Conservation (phyloP, 2,888 invertebrate genomes). For the Andrena praecox region DNA sequence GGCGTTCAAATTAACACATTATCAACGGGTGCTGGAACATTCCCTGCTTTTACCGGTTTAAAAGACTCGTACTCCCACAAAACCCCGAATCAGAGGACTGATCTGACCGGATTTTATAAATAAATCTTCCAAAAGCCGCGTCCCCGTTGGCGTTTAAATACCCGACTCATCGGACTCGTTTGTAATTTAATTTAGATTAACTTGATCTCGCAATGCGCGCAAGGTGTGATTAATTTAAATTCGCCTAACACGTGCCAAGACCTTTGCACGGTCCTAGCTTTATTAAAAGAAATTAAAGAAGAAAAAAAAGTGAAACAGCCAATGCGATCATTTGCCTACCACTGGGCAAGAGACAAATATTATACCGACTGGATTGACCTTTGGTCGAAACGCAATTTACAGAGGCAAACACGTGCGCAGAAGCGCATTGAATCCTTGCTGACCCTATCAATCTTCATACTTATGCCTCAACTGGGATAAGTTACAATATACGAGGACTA, state of each 20-base stretch:
- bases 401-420: conserved; percentile 48
- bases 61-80: neutral
- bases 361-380: conserved; percentile 42
- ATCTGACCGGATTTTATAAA: neutral
- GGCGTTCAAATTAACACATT: neutral
- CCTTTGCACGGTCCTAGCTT: conserved; percentile 9
- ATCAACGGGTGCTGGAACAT: no score
- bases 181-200: conserved; percentile 31
- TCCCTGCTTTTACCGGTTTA: no score
- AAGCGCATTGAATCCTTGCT: conserved; percentile 40
- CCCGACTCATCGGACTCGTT: neutral
- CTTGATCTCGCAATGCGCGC: conserved; percentile 17
- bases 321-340: conserved; percentile 12
- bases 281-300: conserved; percentile 25
- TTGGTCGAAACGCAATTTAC: conserved; percentile 45
- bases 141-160: neutral
- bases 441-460: conserved; percentile 54
- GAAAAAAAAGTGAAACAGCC: neutral
- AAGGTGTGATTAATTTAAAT: conserved; percentile 59
- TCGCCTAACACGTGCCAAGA: conserved; percentile 22
- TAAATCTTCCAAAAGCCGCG: neutral
- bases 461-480: conserved; percentile 35
- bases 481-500: conserved; percentile 43
- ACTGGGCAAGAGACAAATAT: conserved; percentile 23
- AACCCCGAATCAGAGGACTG: neutral